Conservation (phyloP, 1,140 invertebrate species). For the Magallana angulata region DNA sequence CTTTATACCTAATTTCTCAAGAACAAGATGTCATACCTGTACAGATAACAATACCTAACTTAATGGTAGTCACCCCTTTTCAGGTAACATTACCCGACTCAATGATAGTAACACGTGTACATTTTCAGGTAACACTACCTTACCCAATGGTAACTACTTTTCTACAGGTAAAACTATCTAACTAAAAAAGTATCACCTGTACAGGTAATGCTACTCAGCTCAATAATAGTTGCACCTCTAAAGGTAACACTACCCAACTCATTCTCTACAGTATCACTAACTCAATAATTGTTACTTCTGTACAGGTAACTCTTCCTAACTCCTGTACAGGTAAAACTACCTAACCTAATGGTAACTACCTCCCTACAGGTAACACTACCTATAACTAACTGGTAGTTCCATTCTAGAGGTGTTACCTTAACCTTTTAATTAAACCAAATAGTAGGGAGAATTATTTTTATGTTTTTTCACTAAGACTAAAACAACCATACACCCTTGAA, state of each 20-base stretch:
- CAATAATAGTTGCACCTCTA: neutral
- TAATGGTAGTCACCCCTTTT: neutral
- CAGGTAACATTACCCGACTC: neutral
- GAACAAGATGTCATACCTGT: neutral
- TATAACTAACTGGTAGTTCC: too few species aligned
- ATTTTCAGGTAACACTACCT: neutral
- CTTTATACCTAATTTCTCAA: neutral
- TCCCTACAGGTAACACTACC: slow-evolving; percentile 2
- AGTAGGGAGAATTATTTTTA: too few species aligned
- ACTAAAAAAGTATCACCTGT: neutral
- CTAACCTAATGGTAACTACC: neutral
- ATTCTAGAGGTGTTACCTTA: too few species aligned
- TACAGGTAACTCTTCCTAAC: neutral
- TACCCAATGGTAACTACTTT: neutral
- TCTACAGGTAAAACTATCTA: neutral
- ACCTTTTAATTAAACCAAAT: too few species aligned
- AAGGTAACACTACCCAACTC: neutral
- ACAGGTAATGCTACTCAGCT: neutral
- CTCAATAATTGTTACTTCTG: neutral
- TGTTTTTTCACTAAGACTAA: too few species aligned
- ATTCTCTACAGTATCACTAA: neutral
- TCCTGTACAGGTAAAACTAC: neutral
- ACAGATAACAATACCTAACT: neutral
- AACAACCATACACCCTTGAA: too few species aligned
- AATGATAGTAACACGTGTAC: neutral